Evolutionary conservation across 1,140 invertebrate genomes (phyloP), one percentile per base, ranked within the genome.

Genomic region (Brachionus paranguensis): DNA sequence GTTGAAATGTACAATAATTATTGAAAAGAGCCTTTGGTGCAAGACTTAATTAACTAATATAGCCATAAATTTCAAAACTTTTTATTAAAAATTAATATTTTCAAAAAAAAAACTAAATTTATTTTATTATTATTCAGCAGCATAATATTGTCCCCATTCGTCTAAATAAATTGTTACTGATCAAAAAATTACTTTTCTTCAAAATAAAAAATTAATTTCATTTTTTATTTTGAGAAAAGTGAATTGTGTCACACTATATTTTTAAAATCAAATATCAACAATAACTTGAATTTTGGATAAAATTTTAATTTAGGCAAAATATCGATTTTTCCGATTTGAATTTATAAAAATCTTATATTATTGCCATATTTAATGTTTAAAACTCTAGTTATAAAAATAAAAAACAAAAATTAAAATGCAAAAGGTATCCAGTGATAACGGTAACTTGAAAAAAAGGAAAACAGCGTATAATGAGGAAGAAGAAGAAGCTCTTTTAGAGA

Each of bases 401-500:
- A 72, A 43, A 72, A 8, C 20, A 20, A 17, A 20, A 17, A 17
- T 20, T 2, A 72, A 43, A 43, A 20, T 72, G 33, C 17, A 41
- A 43, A 72, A 72, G 33, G 68, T 3, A 20, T n/a, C 68, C 3
- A 65, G 78, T 17, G 29, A 60, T 81, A 29, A 14, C 3, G 37
- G 37, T 64, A 60, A 81, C 17, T 14, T 81, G 33, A 81, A 64
- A 33, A 60, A 41, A 45, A 60, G 78, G 17, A 81, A 60, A 3
- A 55, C 33, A 14, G 37, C 20, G 17, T 64, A 2, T 29, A 60
- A 20, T 24, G 64, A 81, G 14, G 53, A 81, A 45, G 53, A 81
- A 81, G 53, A 84, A 55, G 70, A 84, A 43, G 83, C 33, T 24
- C 8, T 84, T 27, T 45, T 70, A 37, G 64, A 74, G 14, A 84